Base-by-base conservation (phyloP, 2,113 vertebrate genomes). In the Melozone crissalis region DNA sequence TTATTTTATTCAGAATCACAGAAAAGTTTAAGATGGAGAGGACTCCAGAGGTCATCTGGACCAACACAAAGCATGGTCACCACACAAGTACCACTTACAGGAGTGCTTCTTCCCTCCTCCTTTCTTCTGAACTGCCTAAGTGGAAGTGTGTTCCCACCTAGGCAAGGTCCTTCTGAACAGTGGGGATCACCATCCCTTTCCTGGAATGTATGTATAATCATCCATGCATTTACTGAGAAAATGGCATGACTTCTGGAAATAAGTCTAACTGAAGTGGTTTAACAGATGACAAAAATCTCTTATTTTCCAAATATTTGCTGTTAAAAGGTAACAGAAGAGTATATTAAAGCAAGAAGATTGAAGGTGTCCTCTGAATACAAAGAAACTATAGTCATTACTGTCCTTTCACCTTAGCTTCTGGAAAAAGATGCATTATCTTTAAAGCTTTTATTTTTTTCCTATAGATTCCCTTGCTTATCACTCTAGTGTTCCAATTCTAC, bases 281-380 rank as follows among this genome's bases (percentile, higher is more conserved):
- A 81, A 84, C 3, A 80, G 55, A 73, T 5, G 9, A 74, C 43
- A 91, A 69, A 90, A 95, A 62, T 49, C 19, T 62, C 43, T 44
- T 55, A 43, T 76, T 88, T 95, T 47, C 47, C 43, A 91, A 87
- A 58, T 66, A 83, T 67, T 57, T 84, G 72, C 47, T 57, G 33
- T 39, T 39, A 39, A 39, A 39, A 39, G 12, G 39, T 39, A 39
- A 39, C 39, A 39, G 39, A 39, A 80, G 43, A 59, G 39, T 15
- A 52, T 52, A 84, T 77, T 86, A 90, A 91, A 93, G 61, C 15
- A 94, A 63, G 44, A 78, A 94, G 62, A 41, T 33, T 82, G 73
- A 93, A 90, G 63, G 22, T 57, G 37, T 58, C 69, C 83, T 93
- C 75, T 91, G 52, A 90, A 37, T 63, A 94, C 82, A 86, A 95